These are phyloP conservation scores for Brachyalestes nurse DNA, from an alignment of 2,797 vertebrate species.

Conservation along the genomic window DNA sequence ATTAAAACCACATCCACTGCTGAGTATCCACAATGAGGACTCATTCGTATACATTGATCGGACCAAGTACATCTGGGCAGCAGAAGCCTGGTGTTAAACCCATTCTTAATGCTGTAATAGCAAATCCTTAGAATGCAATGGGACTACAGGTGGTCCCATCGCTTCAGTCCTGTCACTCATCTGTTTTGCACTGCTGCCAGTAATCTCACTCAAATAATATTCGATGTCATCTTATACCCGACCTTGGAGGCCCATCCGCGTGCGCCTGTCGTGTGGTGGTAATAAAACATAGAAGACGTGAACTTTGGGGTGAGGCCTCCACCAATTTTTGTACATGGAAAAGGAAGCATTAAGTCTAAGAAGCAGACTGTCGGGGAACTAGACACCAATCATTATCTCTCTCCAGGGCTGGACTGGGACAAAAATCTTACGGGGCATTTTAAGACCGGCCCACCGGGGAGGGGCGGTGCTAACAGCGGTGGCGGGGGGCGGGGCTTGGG, in stretches of 20 bases:
- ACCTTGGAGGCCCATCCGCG: constrained; percentile 34
- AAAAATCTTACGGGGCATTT: no score
- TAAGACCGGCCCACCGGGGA: no score
- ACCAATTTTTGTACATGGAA: constrained; percentile 74
- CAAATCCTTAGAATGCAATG: background rate
- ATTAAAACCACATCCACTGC: constrained; percentile 42
- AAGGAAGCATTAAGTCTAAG: constrained; percentile 55
- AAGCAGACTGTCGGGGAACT: constrained; percentile 44
- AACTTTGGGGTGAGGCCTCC: constrained; percentile 60
- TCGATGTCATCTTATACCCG: constrained; percentile 54
- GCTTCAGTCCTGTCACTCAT: constrained; percentile 3
- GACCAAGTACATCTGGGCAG: background rate
- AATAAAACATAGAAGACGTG: constrained; percentile 62
- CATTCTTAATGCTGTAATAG: background rate
- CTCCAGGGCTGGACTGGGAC: no score
- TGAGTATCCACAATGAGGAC: constrained; percentile 1
- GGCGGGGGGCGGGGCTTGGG: no score
- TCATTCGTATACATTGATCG: constrained; percentile 54
- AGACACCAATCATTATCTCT: constrained; percentile 66
- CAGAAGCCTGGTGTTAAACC: background rate
- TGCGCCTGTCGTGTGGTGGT: constrained; percentile 35
- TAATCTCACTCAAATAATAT: constrained; percentile 44
- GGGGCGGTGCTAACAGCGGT: no score
- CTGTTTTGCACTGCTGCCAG: background rate
- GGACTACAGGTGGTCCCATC: background rate